Base-by-base conservation (phyloP, 2,113 vertebrate species). In the Condylura cristata region DNA sequence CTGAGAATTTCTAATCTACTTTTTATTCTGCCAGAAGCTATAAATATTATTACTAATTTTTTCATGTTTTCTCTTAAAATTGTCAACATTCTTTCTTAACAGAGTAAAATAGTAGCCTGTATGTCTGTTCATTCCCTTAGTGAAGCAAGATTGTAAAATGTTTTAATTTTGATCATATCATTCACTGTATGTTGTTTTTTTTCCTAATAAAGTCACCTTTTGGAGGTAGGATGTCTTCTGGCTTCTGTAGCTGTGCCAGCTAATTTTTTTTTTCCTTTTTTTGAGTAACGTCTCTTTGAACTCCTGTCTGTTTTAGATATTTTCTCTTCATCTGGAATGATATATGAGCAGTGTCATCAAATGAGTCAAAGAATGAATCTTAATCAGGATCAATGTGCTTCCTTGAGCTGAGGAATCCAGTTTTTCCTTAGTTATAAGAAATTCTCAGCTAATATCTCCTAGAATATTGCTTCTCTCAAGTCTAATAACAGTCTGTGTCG, bases 271-370 rank as follows among this genome's bases (percentile, higher is more conserved):
- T 65, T 34, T 58, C 17, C 41, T 34, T 83, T 32, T 8, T 76
- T 76, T 71, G 11, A 39, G 14, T 56, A 46, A 63, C 63, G n/a
- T 53, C 17, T 44, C n/a, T 87, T 83, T 78, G 68, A 68, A 53
- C 18, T 86, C 37, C 63, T 74, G 17, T 2, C 71, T 58, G 58
- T 26, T 81, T 74, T 66, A 87, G 63, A 58, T 5, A 18, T 76
- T 88, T 79, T 81, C 17, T 93, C 75, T 82, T 86, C 51, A 76
- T 70, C 87, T 65, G 34, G 18, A 70, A 34, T 72, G 39, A 68
- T 48, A 8, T 34, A 68, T 65, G 4, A 34, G 5, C 20, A 48
- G 18, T 87, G 71, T 66, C 32, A 88, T 48, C 48, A 65, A 56
- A 20, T 78, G 30, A 32, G 28, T 58, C 37, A 46, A 63, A 78